phyloP scores from a whole-genome alignment of 2,113 vertebrate genomes.

The Mormyrus lacerda region DNA sequence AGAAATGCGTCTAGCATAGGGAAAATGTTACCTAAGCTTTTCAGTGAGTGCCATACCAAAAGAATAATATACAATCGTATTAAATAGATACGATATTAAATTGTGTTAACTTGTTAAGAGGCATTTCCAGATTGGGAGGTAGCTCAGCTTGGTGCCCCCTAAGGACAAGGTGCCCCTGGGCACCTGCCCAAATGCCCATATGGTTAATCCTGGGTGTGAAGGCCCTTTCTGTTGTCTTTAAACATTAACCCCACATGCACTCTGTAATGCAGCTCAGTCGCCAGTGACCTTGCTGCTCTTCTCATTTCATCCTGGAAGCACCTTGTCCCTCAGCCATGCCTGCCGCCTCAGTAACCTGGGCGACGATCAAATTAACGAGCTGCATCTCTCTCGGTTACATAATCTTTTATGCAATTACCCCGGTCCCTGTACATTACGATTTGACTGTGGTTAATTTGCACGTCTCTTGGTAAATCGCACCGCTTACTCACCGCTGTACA shows the following conservation, averaged over 20 bases:
- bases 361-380: not conserved
- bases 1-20: not conserved
- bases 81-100: not conserved
- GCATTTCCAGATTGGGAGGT: not conserved
- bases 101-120: not conserved
- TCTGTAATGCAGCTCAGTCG: not conserved
- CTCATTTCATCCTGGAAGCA: not conserved
- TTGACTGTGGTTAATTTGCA: not conserved
- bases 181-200: not conserved
- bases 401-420: not conserved
- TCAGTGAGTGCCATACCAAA: not conserved
- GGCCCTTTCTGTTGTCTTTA: not conserved
- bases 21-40: not conserved
- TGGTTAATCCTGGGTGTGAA: not conserved
- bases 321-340: not conserved
- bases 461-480: not conserved
- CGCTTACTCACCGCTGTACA: not conserved
- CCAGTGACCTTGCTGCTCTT: not conserved
- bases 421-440: not conserved
- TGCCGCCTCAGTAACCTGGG: not conserved
- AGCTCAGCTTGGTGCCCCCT: not conserved
- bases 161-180: not conserved
- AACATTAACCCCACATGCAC: not conserved
- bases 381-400: not conserved
- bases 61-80: not conserved